These are phyloP conservation scores for Microcebus griseorufus DNA, from an alignment of 2,113 vertebrate genomes.

Conservation along the genomic window DNA sequence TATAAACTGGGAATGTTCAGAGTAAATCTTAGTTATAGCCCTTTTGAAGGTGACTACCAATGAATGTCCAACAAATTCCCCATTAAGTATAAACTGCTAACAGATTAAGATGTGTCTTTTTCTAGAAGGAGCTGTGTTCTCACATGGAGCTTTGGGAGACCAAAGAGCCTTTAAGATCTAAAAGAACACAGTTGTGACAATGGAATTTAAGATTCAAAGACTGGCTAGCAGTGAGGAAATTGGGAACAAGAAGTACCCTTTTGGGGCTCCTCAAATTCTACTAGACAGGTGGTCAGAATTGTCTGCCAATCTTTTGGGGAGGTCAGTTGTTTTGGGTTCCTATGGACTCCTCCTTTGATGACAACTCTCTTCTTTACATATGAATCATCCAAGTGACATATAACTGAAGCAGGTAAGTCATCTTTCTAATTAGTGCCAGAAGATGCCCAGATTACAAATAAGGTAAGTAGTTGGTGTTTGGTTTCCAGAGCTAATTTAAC, in stretches of 20 bases:
- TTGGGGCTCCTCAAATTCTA: constrained; percentile 7
- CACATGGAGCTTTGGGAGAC: not conserved
- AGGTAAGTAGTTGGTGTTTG: constrained; percentile 70
- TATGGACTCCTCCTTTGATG: not conserved
- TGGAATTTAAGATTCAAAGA: not conserved
- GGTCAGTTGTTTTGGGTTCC: not conserved
- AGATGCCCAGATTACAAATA: constrained; percentile 69
- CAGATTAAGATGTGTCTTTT: not conserved
- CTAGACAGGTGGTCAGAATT: not conserved
- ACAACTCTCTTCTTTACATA: not conserved
- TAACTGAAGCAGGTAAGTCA: constrained; percentile 77
- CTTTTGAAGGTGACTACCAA: not conserved
- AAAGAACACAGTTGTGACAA: not conserved
- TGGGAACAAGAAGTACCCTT: not conserved
- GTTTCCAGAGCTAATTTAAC: constrained; percentile 82
- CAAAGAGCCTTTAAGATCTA: not conserved
- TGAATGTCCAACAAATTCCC: not conserved
- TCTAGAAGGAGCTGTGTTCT: not conserved
- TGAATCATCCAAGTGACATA: constrained; percentile 21
- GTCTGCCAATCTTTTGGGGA: not conserved
- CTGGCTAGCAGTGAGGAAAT: not conserved
- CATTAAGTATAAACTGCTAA: not conserved
- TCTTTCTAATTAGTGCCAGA: constrained; percentile 79
- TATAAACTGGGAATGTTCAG: not conserved
- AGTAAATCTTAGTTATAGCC: not conserved